Base-by-base conservation (phyloP, 2,797 vertebrate genomes). In the Coregonus ussuriensis region DNA sequence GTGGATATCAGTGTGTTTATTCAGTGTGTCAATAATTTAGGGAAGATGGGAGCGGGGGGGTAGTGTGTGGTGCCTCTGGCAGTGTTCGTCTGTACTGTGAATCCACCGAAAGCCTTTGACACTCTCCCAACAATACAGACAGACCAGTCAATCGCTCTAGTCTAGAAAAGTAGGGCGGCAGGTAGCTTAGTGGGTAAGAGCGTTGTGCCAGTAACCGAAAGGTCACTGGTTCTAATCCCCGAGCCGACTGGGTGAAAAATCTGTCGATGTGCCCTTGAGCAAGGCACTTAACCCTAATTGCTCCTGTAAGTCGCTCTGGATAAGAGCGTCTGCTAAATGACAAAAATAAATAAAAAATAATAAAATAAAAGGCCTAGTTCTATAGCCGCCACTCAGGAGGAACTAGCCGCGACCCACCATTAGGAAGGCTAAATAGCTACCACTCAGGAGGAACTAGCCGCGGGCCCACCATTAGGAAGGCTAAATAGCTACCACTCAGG, bases 1-100 rank as follows among this genome's bases (percentile, higher is more conserved):
- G 54, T 92, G 91, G 76, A 89, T 91, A 91, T 91, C 88, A 84
- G 68, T 86, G 79, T 82, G 76, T 93, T 92, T 93, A 91, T 93
- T 93, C 85, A 75, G 83, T 82, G 84, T 89, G 35, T 81, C 87
- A 93, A 93, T 93, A 93, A 94, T 93, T 93, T 92, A 92, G 89
- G 74, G 80, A 85, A 85, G 80, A 85, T 84, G 67, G 65, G 16
- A 25, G 52, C 6, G 3, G 4, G 72, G 72, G 65, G 21, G 13
- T 37, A 2, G 16, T 1, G 78, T 82, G 73, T 76, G 71, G 79
- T 81, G 81, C 79, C 82, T 76, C 76, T 74, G 85, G 71, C 3
- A 9, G 76, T 74, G 16, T 18, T 59, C 5, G 6, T 53, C 68
- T 71, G 1, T 75, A 71, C 21, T 14, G 14, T 51, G 73, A 63